A percentile compares a stretch with the other conserved stretches of the same genome.
Conservation (phyloP, 2,888 invertebrate species). For the Diarsia dahlii region DNA sequence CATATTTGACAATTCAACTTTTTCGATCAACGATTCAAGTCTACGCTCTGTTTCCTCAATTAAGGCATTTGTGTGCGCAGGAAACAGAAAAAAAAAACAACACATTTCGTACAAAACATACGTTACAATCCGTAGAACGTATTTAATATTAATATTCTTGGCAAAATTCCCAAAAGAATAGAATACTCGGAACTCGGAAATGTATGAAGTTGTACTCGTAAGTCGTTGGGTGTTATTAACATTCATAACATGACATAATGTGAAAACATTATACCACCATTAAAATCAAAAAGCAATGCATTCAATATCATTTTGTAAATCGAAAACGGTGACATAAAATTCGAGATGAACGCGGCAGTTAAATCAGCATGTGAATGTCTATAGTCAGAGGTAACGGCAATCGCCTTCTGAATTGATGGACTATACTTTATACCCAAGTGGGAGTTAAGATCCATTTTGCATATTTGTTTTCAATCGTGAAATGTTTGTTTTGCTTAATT, state of each 20-base stretch:
- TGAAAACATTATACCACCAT: conserved; percentile 44
- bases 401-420: conserved; percentile 47
- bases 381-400: conserved; percentile 41
- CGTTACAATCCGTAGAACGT: conserved; percentile 40
- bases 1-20: conserved; percentile 43
- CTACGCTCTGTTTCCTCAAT: conserved; percentile 22
- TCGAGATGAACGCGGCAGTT: conserved; percentile 39
- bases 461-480: conserved; percentile 53
- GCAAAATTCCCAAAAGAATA: conserved; percentile 61
- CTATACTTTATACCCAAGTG: conserved; percentile 44
- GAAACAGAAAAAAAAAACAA: conserved; percentile 18
- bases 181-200: conserved; percentile 51
- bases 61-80: conserved; percentile 7
- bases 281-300: conserved; percentile 48
- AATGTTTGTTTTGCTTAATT: conserved; percentile 55
- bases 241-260: conserved; percentile 48
- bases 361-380: conserved; percentile 50
- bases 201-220: conserved; percentile 49
- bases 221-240: conserved; percentile 40
- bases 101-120: conserved; percentile 20
- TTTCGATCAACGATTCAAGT: conserved; percentile 20
- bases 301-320: conserved; percentile 52
- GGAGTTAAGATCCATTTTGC: conserved; percentile 48
- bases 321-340: conserved; percentile 49
- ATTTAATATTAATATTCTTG: conserved; percentile 53